These are phyloP conservation scores for Prinia subflava DNA, from an alignment of 2,113 vertebrate species.

Conservation along the genomic window DNA sequence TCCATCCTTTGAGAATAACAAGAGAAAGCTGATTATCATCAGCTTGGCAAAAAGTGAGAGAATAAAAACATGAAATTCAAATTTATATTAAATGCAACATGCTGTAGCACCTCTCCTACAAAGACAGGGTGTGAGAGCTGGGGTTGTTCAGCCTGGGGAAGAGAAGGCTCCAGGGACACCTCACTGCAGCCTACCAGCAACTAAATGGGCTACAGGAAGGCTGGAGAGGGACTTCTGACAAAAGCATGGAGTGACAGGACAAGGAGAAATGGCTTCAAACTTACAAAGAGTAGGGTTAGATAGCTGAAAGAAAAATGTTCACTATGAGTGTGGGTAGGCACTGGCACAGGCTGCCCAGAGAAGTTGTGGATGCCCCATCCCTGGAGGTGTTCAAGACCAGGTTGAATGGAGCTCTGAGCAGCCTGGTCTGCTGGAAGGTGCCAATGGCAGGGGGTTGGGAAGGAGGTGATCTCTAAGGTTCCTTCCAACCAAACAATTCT, in stretches of 20 bases:
- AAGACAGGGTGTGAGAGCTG: neutral
- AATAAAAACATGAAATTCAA: neutral
- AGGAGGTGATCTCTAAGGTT: neutral
- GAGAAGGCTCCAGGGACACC: neutral
- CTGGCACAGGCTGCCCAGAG: neutral
- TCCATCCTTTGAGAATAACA: neutral
- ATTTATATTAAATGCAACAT: neutral
- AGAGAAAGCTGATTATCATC: neutral
- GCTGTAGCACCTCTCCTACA: neutral
- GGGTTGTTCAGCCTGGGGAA: neutral
- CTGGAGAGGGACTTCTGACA: neutral
- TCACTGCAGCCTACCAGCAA: neutral
- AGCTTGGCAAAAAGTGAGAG: neutral
- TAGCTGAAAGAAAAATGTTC: neutral
- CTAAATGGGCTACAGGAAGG: neutral
- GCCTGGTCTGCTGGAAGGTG: neutral
- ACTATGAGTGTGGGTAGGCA: no score
- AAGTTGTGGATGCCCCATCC: neutral
- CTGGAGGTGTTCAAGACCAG: neutral
- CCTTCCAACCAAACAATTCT: neutral
- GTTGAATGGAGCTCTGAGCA: neutral
- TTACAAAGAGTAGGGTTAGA: neutral
- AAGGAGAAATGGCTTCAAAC: neutral
- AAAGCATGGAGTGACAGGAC: neutral
- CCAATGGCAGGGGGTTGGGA: no score